Conservation (phyloP, 92 coral and sea anemone species). For the Umimayanthus chanpuru region DNA sequence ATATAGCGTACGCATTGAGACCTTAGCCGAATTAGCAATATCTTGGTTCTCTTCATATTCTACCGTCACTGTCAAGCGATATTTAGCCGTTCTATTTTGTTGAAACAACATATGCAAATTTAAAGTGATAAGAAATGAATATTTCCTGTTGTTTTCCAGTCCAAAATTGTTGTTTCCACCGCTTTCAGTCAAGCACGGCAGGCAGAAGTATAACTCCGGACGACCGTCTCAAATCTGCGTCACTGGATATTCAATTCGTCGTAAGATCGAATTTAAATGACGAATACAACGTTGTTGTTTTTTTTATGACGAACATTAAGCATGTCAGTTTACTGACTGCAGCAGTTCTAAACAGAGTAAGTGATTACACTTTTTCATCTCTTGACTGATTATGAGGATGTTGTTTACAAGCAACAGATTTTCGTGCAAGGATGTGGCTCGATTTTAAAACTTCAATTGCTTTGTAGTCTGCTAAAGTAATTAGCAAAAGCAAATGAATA, state of each 20-base stretch:
- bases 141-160: background rate
- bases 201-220: no score
- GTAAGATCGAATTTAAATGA: background rate
- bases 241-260: background rate
- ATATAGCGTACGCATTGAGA: background rate
- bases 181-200: background rate
- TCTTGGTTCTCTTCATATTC: no score
- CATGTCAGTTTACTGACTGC: background rate
- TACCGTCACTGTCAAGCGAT: background rate
- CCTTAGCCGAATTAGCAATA: background rate
- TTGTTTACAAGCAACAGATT: background rate
- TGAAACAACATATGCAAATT: background rate
- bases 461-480: conserved; percentile 11
- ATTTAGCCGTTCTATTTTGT: background rate
- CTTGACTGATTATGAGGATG: background rate
- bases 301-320: background rate
- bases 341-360: background rate
- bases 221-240: background rate
- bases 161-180: background rate
- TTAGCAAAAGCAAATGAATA: background rate
- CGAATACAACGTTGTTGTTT: background rate
- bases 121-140: background rate
- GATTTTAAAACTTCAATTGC: background rate
- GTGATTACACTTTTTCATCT: background rate
- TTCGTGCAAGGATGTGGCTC: background rate